phyloP scores from a whole-genome alignment of 2,113 vertebrate genomes.

The Perca fluviatilis region DNA sequence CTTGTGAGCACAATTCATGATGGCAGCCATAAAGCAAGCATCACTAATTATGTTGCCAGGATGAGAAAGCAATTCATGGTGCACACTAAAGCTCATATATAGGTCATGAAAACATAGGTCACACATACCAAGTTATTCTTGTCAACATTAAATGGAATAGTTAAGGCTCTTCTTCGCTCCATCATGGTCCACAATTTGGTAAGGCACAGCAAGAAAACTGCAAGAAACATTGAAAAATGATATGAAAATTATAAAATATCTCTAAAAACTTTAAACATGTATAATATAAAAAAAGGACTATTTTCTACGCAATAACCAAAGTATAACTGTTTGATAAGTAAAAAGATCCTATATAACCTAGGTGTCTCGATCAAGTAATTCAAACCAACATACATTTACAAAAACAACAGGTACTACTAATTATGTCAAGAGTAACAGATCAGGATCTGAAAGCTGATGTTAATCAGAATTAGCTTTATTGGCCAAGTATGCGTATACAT shows the following conservation, averaged over 20 bases:
- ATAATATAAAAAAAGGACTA: neutral
- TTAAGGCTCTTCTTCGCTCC: slow-evolving; percentile 77
- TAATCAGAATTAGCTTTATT: neutral
- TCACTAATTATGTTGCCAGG: neutral
- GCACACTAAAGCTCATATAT: neutral
- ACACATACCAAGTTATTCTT: slow-evolving; percentile 70
- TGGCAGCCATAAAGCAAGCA: neutral
- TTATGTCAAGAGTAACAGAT: neutral
- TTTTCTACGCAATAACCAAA: neutral
- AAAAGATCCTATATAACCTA: neutral
- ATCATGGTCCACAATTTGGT: slow-evolving; percentile 50
- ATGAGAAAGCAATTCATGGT: neutral
- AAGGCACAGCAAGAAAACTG: slow-evolving; percentile 55
- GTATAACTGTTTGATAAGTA: neutral
- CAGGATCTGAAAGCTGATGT: neutral
- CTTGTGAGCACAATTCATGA: neutral
- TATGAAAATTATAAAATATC: neutral
- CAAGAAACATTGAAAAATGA: neutral
- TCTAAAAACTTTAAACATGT: neutral
- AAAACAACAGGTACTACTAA: neutral
- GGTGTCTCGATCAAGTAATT: neutral
- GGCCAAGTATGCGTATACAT: neutral
- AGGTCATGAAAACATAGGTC: neutral
- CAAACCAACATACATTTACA: neutral
- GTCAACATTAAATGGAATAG: slow-evolving; percentile 66